Evolutionary conservation across 2,888 invertebrate genomes (phyloP).

Genomic region (Clitarchus hookeri): DNA sequence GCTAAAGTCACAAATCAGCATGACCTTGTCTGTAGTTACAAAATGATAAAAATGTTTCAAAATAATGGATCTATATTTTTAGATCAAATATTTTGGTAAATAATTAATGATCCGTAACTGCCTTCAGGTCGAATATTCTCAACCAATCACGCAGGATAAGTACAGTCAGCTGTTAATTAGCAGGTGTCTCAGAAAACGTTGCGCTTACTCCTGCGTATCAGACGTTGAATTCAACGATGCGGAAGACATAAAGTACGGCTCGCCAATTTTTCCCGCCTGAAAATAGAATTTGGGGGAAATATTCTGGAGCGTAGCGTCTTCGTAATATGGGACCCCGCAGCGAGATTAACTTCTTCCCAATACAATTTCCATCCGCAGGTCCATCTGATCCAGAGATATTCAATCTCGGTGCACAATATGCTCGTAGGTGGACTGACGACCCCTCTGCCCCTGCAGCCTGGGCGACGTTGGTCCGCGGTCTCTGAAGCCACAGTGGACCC

Average conservation of each 20-base stretch:
- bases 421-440: neutral
- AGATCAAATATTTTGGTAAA: too few species aligned
- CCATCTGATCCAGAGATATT: slow-evolving; percentile 4
- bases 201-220: too few species aligned
- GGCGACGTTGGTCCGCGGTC: neutral
- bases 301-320: neutral
- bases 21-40: too few species aligned
- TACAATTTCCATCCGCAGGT: neutral
- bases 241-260: neutral
- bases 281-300: neutral
- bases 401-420: neutral
- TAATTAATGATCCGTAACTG: too few species aligned
- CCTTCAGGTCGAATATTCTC: too few species aligned
- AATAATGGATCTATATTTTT: too few species aligned
- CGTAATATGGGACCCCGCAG: neutral
- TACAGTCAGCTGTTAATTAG: too few species aligned
- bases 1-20: too few species aligned
- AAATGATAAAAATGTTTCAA: too few species aligned
- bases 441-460: neutral
- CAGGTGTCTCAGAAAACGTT: too few species aligned
- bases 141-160: too few species aligned
- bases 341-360: neutral
- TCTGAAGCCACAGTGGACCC: neutral
- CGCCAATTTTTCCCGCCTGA: neutral
- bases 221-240: neutral